Conservation (phyloP, 2,113 vertebrate species). For the Laticauda laticaudata region DNA sequence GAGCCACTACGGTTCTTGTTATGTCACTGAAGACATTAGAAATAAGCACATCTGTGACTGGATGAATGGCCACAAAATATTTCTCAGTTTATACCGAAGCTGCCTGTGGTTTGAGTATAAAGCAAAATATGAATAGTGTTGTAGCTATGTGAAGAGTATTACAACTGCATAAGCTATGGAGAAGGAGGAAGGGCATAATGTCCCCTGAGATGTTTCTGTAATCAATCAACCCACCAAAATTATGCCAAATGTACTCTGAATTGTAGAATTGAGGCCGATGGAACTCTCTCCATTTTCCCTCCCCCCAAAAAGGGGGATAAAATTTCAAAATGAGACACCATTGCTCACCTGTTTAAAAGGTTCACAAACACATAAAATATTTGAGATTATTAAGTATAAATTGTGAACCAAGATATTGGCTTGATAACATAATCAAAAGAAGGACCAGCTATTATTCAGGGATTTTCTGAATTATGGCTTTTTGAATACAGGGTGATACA, state of each 20-base stretch:
- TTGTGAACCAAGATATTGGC: neutral
- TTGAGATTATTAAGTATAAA: neutral
- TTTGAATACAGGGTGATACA: neutral
- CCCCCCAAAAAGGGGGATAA: neutral
- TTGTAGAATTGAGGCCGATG: neutral
- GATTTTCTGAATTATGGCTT: neutral
- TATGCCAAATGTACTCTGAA: neutral
- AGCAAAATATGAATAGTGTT: neutral
- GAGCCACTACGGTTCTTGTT: neutral
- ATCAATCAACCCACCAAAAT: neutral
- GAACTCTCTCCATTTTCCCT: neutral
- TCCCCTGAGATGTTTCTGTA: neutral
- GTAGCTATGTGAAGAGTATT: neutral
- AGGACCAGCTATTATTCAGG: neutral
- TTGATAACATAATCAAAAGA: neutral
- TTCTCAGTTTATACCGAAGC: neutral
- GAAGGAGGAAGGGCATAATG: neutral
- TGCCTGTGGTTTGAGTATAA: neutral
- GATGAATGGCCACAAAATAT: too few relatives aligned
- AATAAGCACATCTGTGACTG: neutral
- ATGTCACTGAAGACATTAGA: neutral
- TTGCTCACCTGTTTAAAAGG: neutral
- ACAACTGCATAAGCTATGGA: neutral
- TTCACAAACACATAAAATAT: neutral
- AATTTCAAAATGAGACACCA: neutral